phyloP scores from a whole-genome alignment of 2,888 invertebrate genomes.

The Atrina japonica region DNA sequence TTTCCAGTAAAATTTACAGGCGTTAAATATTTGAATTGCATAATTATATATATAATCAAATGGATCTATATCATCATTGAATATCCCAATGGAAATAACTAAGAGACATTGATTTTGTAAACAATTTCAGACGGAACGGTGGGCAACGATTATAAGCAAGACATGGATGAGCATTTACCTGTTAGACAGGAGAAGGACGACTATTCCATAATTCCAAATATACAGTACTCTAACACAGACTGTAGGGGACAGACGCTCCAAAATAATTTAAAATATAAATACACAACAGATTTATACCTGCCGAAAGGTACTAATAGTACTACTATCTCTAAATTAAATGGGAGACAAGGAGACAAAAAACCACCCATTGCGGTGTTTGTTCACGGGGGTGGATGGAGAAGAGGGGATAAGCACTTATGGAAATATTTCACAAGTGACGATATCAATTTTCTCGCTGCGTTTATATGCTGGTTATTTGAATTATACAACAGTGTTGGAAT shows the following conservation, averaged over 20 bases:
- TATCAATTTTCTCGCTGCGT: conserved; percentile 60
- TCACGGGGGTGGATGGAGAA: conserved; percentile 70
- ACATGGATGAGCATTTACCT: too few relatives aligned
- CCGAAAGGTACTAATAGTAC: neutral
- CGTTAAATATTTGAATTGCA: too few relatives aligned
- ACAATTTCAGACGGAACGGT: too few relatives aligned
- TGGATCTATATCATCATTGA: too few relatives aligned
- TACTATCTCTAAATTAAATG: too few relatives aligned
- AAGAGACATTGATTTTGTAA: too few relatives aligned
- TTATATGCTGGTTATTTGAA: conserved; percentile 47
- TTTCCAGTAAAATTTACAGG: too few relatives aligned
- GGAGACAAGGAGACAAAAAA: neutral
- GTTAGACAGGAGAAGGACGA: neutral
- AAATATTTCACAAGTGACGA: conserved; percentile 60
- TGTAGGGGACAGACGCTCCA: neutral
- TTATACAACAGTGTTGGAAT: conserved; percentile 60
- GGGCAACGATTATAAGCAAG: too few relatives aligned
- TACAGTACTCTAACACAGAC: neutral
- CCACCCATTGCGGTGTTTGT: conserved; percentile 63
- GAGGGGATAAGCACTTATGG: conserved; percentile 63
- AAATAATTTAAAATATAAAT: neutral
- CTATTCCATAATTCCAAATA: neutral
- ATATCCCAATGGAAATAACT: too few relatives aligned
- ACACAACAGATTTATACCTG: conserved; percentile 3
- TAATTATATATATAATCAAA: too few relatives aligned